Percentiles rank a stretch among this genome's conserved stretches.
Evolutionary conservation across 2,797 vertebrate species (phyloP).

Genomic region (Valencia hispanica): DNA sequence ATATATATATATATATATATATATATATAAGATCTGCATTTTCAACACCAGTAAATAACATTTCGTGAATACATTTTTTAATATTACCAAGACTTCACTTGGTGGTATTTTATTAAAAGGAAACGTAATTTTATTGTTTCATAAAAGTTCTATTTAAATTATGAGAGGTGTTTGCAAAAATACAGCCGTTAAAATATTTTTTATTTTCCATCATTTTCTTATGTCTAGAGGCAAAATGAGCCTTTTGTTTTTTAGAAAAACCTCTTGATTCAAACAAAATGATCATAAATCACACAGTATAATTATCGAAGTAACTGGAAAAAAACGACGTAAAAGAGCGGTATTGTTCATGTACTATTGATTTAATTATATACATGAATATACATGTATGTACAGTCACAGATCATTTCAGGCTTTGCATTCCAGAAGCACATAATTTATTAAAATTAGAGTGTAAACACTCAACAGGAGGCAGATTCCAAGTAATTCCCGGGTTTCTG

Average conservation of each 20-base stretch:
- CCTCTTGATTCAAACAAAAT: not conserved
- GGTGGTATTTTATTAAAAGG: not conserved
- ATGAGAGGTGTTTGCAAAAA: not conserved
- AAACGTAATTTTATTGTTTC: not conserved
- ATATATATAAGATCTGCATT: constrained; percentile 20
- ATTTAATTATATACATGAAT: constrained; percentile 85
- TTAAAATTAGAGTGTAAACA: constrained; percentile 59
- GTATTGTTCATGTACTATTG: constrained; percentile 58
- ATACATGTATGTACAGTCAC: constrained; percentile 81
- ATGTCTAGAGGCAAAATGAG: not conserved
- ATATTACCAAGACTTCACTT: not conserved
- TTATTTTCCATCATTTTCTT: not conserved
- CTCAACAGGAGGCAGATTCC: constrained; percentile 66
- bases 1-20: no score
- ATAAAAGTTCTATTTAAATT: not conserved
- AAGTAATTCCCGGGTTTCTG: constrained; percentile 47
- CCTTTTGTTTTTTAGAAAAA: not conserved
- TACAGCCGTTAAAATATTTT: not conserved
- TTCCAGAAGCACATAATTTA: constrained; percentile 76
- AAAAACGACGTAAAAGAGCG: constrained; percentile 34
- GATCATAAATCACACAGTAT: not conserved
- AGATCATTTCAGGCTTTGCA: constrained; percentile 80
- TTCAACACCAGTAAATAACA: not conserved
- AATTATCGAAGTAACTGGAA: not conserved
- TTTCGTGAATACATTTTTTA: not conserved